phyloP scores from a whole-genome alignment of 2,113 vertebrate genomes.

The Plectropomus leopardus region DNA sequence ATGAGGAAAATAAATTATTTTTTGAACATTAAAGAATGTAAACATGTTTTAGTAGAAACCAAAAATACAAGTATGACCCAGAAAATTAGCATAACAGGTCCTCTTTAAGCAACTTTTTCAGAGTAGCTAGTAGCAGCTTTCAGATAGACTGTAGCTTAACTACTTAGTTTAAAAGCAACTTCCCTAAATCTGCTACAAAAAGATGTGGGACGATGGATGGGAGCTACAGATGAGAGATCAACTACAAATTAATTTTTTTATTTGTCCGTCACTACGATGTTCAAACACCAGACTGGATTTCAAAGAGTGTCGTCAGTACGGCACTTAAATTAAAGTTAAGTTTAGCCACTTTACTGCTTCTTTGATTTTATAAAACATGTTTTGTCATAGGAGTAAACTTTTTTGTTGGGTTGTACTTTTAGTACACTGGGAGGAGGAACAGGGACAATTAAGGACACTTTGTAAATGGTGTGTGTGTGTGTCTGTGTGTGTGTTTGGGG shows the following conservation, averaged over 20 bases:
- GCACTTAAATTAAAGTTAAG: background rate
- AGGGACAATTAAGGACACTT: conserved; percentile 10
- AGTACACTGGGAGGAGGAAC: background rate
- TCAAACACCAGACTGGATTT: background rate
- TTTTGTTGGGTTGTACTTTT: background rate
- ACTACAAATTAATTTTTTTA: background rate
- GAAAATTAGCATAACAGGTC: too few species aligned
- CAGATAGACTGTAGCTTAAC: background rate
- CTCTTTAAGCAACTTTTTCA: background rate
- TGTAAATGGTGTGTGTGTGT: background rate
- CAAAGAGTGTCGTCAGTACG: background rate
- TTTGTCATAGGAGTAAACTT: background rate
- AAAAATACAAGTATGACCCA: too few species aligned
- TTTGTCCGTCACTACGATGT: background rate
- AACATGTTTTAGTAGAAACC: too few species aligned
- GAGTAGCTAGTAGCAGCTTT: background rate
- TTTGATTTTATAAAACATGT: background rate
- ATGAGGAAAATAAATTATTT: too few species aligned
- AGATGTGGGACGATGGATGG: background rate
- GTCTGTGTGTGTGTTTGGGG: conserved; percentile 2
- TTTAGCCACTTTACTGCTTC: background rate
- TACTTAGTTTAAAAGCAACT: background rate
- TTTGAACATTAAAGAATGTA: too few species aligned
- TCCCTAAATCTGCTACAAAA: background rate
- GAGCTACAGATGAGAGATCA: background rate